phyloP scores from a whole-genome alignment of 2,888 invertebrate genomes.

The Lasioglossum villosulum region DNA sequence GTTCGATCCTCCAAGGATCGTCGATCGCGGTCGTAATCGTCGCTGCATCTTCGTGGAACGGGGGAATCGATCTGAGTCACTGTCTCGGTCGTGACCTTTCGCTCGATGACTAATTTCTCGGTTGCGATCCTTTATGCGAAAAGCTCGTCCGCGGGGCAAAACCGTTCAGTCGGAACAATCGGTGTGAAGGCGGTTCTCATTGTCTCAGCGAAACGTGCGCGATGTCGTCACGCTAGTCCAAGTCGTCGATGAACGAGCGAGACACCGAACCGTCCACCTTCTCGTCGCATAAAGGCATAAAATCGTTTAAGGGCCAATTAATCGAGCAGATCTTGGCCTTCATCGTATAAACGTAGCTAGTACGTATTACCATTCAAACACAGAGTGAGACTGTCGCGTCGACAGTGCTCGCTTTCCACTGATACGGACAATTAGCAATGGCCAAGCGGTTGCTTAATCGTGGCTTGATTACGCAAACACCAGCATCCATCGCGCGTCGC shows the following conservation, averaged over 20 bases:
- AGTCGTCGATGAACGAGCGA: slow-evolving; percentile 30
- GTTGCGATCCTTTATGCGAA: slow-evolving; percentile 42
- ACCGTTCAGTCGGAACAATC: slow-evolving; percentile 44
- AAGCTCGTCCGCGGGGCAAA: slow-evolving; percentile 35
- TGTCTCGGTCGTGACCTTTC: slow-evolving; percentile 67
- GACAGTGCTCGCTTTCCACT: slow-evolving; percentile 9
- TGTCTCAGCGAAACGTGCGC: slow-evolving; percentile 54
- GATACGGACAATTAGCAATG: slow-evolving; percentile 23
- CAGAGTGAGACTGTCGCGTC: not conserved
- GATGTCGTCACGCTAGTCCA: slow-evolving; percentile 40
- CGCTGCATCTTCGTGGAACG: not conserved
- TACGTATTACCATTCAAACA: too few species aligned
- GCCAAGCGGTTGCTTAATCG: slow-evolving; percentile 30
- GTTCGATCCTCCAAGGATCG: not conserved
- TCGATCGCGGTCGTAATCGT: slow-evolving; percentile 17
- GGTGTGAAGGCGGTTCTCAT: slow-evolving; percentile 61
- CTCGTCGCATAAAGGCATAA: too few species aligned
- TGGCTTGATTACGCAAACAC: slow-evolving; percentile 43
- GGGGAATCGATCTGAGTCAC: slow-evolving; percentile 64
- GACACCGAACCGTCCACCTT: slow-evolving; percentile 27
- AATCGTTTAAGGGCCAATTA: not conserved
- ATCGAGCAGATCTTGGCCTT: not conserved
- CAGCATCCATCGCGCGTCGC: slow-evolving; percentile 13
- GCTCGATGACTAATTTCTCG: slow-evolving; percentile 66
- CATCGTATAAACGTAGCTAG: too few species aligned